These are phyloP conservation scores for Trachelus troglodyta DNA, from an alignment of 2,888 invertebrate genomes.

Conservation along the genomic window DNA sequence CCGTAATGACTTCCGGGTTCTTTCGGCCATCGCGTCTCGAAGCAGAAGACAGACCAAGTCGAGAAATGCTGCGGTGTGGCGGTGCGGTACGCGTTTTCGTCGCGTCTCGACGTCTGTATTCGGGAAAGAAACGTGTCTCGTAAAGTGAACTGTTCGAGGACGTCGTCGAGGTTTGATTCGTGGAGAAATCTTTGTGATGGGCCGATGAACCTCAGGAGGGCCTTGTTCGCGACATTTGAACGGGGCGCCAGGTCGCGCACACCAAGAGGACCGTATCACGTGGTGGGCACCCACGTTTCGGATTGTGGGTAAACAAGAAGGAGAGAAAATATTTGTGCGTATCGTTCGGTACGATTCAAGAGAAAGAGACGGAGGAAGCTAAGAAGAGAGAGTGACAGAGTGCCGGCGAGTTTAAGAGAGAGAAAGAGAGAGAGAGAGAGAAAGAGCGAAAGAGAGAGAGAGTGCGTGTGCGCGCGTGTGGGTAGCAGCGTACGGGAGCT, in stretches of 20 bases:
- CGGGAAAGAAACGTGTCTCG: neutral
- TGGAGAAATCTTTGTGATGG: neutral
- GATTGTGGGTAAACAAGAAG: constrained; percentile 64
- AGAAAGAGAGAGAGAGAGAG: constrained; percentile 5
- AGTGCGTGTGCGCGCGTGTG: constrained; percentile 5
- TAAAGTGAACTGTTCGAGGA: no score
- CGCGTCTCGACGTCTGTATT: neutral
- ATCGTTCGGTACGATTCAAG: constrained; percentile 1
- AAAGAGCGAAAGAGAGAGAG: neutral
- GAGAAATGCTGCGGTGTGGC: constrained; percentile 14
- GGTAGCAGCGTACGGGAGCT: constrained; percentile 13
- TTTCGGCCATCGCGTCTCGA: constrained; percentile 9
- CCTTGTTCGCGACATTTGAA: constrained; percentile 22
- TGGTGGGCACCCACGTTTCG: constrained; percentile 66
- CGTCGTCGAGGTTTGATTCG: neutral
- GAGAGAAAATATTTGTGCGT: constrained; percentile 31
- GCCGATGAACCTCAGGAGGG: neutral
- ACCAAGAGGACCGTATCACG: constrained; percentile 44
- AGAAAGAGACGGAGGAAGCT: neutral
- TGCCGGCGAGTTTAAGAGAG: neutral
- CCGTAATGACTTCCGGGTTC: constrained; percentile 13
- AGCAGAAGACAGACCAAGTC: constrained; percentile 17
- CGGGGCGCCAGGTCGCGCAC: constrained; percentile 18
- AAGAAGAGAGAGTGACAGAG: neutral
- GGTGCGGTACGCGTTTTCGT: neutral